phyloP scores from a whole-genome alignment of 2,113 vertebrate species.

The Rhinoderma darwinii region DNA sequence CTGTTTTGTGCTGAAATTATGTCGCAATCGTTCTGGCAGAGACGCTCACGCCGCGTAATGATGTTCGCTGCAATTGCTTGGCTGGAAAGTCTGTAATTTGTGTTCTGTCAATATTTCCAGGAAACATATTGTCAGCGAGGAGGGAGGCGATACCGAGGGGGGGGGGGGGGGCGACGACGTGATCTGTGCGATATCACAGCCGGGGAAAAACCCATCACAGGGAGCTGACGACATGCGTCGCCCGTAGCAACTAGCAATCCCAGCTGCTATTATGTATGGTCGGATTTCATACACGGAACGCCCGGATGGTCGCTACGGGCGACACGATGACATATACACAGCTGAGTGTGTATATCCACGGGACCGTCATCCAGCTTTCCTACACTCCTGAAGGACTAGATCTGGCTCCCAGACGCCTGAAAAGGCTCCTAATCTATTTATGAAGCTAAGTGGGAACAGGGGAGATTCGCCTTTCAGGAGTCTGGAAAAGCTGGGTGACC shows the following conservation, averaged over 20 bases:
- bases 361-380: no score
- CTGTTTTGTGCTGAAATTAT: conserved; percentile 23
- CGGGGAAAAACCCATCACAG: neutral
- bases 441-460: no score
- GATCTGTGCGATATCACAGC: neutral
- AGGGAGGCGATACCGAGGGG: neutral
- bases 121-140: conserved; percentile 34
- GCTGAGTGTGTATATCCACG: no score
- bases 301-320: neutral
- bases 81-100: conserved; percentile 36
- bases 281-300: neutral
- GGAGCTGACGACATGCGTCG: neutral
- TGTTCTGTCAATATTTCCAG: conserved; percentile 55
- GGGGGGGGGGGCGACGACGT: neutral
- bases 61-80: conserved; percentile 23
- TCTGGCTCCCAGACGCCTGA: no score
- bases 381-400: no score
- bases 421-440: no score
- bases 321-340: no score
- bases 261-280: neutral
- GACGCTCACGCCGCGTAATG: conserved; percentile 16
- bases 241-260: neutral
- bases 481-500: no score
- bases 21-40: conserved; percentile 25
- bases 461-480: no score